A percentile compares a stretch with the other conserved stretches of the same genome.
Conservation (phyloP, 53 echinoderm and acorn worm genomes). For the Astropecten irregularis region DNA sequence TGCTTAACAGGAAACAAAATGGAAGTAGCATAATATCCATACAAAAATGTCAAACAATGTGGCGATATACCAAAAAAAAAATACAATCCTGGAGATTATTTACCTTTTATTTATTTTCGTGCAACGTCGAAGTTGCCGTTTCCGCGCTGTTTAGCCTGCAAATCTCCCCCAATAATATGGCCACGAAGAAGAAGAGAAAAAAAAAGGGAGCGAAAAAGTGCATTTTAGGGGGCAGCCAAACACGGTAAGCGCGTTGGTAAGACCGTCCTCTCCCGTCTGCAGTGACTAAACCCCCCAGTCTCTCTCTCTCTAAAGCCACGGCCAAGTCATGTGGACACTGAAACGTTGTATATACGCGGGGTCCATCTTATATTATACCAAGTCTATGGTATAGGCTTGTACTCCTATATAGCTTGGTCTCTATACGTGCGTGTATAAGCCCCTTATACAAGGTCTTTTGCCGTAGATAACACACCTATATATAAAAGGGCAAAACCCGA, state of each 20-base stretch:
- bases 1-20: too few species aligned
- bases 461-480: not conserved
- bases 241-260: conserved; percentile 9
- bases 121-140: conserved; percentile 24
- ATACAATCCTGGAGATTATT: not conserved
- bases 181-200: not conserved
- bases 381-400: not conserved
- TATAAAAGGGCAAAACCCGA: not conserved
- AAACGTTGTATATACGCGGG: conserved; percentile 26
- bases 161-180: conserved; percentile 11
- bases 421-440: conserved; percentile 27
- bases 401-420: not conserved
- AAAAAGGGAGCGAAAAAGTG: conserved; percentile 29
- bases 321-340: conserved; percentile 35
- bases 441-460: conserved; percentile 16
- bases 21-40: too few species aligned
- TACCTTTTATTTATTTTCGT: not conserved
- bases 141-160: conserved; percentile 12
- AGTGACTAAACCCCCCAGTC: not conserved
- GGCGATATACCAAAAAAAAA: too few species aligned
- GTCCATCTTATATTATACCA: too few species aligned
- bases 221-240: conserved; percentile 30
- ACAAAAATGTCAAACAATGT: too few species aligned
- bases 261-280: not conserved
- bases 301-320: conserved; percentile 7